Conservation (phyloP, 2,113 vertebrate genomes). For the Ailuropoda melanoleuca region DNA sequence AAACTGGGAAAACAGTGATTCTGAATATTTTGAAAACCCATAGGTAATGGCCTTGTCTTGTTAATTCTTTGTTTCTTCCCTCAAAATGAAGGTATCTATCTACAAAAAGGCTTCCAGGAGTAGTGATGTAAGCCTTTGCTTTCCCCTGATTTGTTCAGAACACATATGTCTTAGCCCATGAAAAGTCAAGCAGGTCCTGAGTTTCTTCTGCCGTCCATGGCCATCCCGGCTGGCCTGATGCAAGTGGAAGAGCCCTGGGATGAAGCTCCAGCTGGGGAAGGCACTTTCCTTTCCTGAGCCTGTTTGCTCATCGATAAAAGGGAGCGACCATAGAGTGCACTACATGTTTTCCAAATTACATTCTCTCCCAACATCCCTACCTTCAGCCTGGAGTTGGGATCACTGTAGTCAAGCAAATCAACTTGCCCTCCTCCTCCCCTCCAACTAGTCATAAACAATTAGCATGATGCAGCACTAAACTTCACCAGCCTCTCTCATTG, state of each 20-base stretch:
- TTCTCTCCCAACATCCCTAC: background rate
- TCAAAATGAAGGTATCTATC: background rate
- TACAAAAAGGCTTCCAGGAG: background rate
- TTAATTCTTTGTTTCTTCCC: background rate
- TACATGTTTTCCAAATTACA: background rate
- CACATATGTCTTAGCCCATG: background rate
- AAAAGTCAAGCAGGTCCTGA: background rate
- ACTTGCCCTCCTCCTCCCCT: background rate
- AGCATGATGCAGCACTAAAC: background rate
- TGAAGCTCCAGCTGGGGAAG: background rate
- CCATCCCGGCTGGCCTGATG: background rate
- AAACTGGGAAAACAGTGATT: background rate
- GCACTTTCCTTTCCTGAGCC: background rate
- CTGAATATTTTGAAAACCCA: background rate
- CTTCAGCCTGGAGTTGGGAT: background rate
- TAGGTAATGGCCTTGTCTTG: background rate
- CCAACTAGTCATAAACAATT: background rate
- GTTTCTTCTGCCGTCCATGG: background rate
- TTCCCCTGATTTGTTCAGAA: conserved; percentile 25
- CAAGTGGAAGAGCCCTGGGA: background rate
- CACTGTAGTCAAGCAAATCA: background rate
- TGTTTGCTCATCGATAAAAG: conserved; percentile 8
- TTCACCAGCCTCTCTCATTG: background rate
- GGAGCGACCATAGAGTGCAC: background rate
- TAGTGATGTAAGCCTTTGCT: background rate